These are phyloP conservation scores for Papilio gigon DNA, from an alignment of 2,888 invertebrate genomes.

Conservation along the genomic window DNA sequence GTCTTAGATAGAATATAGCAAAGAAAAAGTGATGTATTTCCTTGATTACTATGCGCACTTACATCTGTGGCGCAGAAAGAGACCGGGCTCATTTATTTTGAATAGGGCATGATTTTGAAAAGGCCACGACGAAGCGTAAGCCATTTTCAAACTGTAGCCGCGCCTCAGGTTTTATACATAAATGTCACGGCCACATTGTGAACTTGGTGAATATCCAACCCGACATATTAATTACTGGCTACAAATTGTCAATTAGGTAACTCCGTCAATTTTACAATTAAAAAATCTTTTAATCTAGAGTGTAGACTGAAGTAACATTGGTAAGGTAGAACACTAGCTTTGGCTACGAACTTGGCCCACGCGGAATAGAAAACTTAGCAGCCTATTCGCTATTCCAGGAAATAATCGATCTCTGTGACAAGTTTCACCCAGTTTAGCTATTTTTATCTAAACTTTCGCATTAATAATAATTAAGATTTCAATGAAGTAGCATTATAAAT, in stretches of 20 bases:
- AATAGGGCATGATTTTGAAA: constrained; percentile 35
- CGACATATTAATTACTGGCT: neutral
- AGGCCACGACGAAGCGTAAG: constrained; percentile 22
- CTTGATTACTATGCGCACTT: constrained; percentile 31
- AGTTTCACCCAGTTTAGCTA: too few species aligned
- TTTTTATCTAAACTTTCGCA: too few species aligned
- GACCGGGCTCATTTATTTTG: constrained; percentile 37
- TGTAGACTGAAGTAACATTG: too few species aligned
- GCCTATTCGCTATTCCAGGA: too few species aligned
- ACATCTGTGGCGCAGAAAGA: constrained; percentile 27
- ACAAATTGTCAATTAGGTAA: neutral
- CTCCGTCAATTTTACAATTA: too few species aligned
- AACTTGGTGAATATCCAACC: neutral
- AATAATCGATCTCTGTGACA: too few species aligned
- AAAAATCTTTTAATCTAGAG: too few species aligned
- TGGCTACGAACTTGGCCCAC: too few species aligned
- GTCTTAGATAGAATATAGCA: neutral
- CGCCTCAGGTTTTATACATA: constrained; percentile 22
- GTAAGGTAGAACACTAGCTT: too few species aligned
- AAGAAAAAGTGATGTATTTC: constrained; percentile 10
- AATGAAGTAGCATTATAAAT: too few species aligned
- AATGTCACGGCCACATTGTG: neutral
- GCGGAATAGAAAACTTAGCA: too few species aligned
- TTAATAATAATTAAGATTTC: too few species aligned
- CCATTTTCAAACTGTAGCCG: constrained; percentile 31